Evolutionary conservation across 2,888 invertebrate species (phyloP).

Genomic region (Watsonalla cultraria): DNA sequence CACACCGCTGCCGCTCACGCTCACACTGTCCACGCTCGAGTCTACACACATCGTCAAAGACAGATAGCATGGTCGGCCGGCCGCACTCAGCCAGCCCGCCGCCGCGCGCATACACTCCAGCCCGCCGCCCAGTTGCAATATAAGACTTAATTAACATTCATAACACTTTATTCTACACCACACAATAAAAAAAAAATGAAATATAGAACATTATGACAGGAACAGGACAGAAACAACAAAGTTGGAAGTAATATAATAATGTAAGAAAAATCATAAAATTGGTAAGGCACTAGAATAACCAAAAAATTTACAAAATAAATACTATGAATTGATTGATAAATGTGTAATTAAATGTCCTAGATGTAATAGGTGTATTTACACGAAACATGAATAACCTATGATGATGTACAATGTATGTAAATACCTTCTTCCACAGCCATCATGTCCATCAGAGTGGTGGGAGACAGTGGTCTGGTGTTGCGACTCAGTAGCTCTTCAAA

Average conservation of each 20-base stretch:
- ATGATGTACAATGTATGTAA: no score
- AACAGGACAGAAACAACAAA: no score
- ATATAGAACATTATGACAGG: no score
- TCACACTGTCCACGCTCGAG: slow-evolving; percentile 69
- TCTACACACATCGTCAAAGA: slow-evolving; percentile 31
- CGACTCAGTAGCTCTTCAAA: slow-evolving; percentile 91
- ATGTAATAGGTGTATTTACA: no score
- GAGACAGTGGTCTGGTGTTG: slow-evolving; percentile 91
- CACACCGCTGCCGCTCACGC: slow-evolving; percentile 42
- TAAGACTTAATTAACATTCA: neutral
- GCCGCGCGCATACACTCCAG: slow-evolving; percentile 86
- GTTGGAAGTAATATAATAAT: no score
- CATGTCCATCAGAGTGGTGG: slow-evolving; percentile 92
- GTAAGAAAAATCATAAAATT: no score
- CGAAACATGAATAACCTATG: no score
- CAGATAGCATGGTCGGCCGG: slow-evolving; percentile 37
- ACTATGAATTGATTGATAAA: no score
- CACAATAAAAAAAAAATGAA: neutral
- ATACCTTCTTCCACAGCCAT: slow-evolving; percentile 91
- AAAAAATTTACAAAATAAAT: no score
- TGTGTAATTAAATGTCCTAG: no score
- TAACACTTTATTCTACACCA: neutral
- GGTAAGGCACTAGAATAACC: no score
- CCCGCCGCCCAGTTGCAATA: slow-evolving; percentile 25
- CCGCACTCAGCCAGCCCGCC: slow-evolving; percentile 90